These are phyloP conservation scores for Drosophila koepferae DNA, from an alignment of 2,888 invertebrate species.

Conservation along the genomic window DNA sequence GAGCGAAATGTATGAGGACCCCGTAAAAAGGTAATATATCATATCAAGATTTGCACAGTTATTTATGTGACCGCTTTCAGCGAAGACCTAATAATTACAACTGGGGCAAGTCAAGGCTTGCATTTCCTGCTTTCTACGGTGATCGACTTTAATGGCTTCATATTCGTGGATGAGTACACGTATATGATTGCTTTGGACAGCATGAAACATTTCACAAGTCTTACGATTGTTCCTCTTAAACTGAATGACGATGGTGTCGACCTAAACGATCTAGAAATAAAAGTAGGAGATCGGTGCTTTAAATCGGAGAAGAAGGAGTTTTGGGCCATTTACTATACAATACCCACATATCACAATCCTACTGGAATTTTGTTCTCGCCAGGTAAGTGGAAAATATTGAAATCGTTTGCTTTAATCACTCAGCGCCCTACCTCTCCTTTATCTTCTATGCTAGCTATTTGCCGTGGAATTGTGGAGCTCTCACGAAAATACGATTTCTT, in stretches of 20 bases:
- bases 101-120: slow-evolving; percentile 88
- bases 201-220: slow-evolving; percentile 86
- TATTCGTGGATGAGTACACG: slow-evolving; percentile 89
- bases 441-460: slow-evolving; percentile 77
- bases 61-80: slow-evolving; percentile 74
- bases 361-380: slow-evolving; percentile 86
- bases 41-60: neutral
- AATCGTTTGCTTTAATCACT: neutral
- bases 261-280: slow-evolving; percentile 85
- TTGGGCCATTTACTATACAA: slow-evolving; percentile 87
- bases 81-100: slow-evolving; percentile 87
- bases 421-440: neutral
- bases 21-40: slow-evolving; percentile 83
- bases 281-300: slow-evolving; percentile 83
- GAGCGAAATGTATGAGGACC: slow-evolving; percentile 84
- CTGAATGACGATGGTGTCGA: slow-evolving; percentile 86
- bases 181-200: slow-evolving; percentile 88
- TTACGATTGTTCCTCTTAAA: slow-evolving; percentile 87
- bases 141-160: slow-evolving; percentile 86
- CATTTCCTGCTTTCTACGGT: slow-evolving; percentile 86
- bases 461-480: slow-evolving; percentile 84
- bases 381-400: slow-evolving; percentile 72
- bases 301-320: slow-evolving; percentile 85
- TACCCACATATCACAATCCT: slow-evolving; percentile 88
- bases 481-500: slow-evolving; percentile 85